These are phyloP conservation scores for Rhinoraja longicauda DNA, from an alignment of 2,797 vertebrate genomes.

Conservation along the genomic window DNA sequence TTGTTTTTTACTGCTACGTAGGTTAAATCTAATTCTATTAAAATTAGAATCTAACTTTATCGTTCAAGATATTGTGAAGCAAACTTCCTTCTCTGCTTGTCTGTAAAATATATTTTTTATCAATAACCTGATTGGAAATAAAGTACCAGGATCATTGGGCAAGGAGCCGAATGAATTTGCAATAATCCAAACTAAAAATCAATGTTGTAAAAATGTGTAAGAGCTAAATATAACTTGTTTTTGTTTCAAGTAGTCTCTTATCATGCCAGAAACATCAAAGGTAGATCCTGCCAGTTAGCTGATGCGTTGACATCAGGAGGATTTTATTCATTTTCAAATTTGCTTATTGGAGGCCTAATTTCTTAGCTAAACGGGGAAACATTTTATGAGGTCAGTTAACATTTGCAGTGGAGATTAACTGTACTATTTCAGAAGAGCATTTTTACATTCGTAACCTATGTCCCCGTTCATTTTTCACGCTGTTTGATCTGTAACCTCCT, in stretches of 20 bases:
- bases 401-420: conserved; percentile 42
- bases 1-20: background rate
- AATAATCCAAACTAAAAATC: background rate
- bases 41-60: background rate
- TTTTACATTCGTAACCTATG: conserved; percentile 42
- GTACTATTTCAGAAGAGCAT: conserved; percentile 45
- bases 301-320: conserved; percentile 7
- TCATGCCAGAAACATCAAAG: conserved; percentile 8
- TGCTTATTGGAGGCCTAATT: conserved; percentile 21
- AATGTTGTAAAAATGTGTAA: conserved; percentile 6
- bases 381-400: conserved; percentile 43
- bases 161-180: background rate
- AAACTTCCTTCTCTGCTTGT: background rate
- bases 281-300: background rate
- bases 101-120: background rate
- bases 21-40: background rate
- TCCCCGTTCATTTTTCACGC: conserved; percentile 46
- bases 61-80: background rate
- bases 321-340: conserved; percentile 21
- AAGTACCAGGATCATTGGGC: background rate
- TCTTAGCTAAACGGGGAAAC: conserved; percentile 33
- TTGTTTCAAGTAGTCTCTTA: background rate
- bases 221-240: background rate
- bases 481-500: conserved; percentile 41
- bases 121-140: background rate